Base-by-base conservation (phyloP, 1,140 invertebrate species). In the Scaptomyza montana region DNA sequence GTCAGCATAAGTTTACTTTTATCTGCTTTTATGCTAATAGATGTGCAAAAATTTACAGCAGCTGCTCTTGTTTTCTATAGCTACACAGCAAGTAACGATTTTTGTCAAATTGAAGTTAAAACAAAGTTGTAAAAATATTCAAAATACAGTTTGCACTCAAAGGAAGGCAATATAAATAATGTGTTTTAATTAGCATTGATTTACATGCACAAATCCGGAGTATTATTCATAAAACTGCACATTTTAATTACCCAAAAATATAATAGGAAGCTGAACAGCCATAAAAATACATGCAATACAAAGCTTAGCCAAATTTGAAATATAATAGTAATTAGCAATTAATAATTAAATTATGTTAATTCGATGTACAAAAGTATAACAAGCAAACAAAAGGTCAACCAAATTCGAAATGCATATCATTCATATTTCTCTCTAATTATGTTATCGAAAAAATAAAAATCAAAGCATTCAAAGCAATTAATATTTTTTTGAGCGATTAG, bases 1-100 rank as follows among this genome's bases (percentile, higher is more conserved):
- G 71, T 78, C 81, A 73, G 80, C 66, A 74, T 78, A 73, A 85
- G 82, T 85, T 85, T 72, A 67, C 77, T 85, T 86, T 86, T 78
- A 85, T 85, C 78, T 74, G 82, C 77, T 77, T 25, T 87, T 85
- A 85, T 87, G 81, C 81, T 85, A 85, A 85, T 85, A 85, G 55
- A 87, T 81, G 75, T 55, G 7, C 51, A 64, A 62, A 54, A 78
- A 69, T 78, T 78, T 78, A 64, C 69, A 87, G 53, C 82, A 87
- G 81, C 75, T 81, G 82, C 74, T 80, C 43, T 76, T 59, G 39
- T 30, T 39, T 12, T 41, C 39, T 28, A 16, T 39, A 50, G 12
- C 50, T 25, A 9, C 30, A 16, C 16, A 16, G 16, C 16, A 16
- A 16, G 16, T 16, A 16, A 16, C 16, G 16, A 16, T 16, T 16